Base-by-base conservation (phyloP, 2,113 vertebrate species). In the Prionailurus viverrinus region DNA sequence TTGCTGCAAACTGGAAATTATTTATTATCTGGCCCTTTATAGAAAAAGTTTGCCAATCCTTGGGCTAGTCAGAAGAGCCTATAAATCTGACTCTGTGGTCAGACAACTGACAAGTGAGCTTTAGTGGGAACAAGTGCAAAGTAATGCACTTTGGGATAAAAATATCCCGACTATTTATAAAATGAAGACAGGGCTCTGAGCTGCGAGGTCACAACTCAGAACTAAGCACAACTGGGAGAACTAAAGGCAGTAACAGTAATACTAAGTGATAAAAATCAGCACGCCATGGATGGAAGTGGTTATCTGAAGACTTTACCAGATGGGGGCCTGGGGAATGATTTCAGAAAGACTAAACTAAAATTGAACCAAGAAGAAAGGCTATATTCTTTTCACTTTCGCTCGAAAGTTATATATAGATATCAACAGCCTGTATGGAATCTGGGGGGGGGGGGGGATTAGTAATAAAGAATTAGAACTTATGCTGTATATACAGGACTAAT, bases 91-190 rank as follows among this genome's bases (percentile, higher is more conserved):
- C 66, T 23, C 23, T 36, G 51, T 95, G 39, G 66, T 91, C 89
- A 91, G 66, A 85, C 36, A 94, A 95, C 48, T 41, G 71, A 93
- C 78, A 94, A 93, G 82, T 73, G 63, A 91, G 65, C 45, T 87
- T 92, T 76, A 63, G 9, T 51, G 51, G 81, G 73, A 95, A 23
- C 51, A 73, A 96, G 29, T 92, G 8, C n/a, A 86, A 89, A 91
- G 78, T n/a, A 94, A 95, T 74, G 29, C 5, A 91, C 68, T 96
- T 85, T 68, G 71, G 61, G 78, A 89, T 85, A 88, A 95, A 97
- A 94, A 96, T 82, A 97, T 31, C 74, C 83, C 80, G 89, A 97
- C 80, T 79, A 94, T 86, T 84, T 88, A 61, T 68, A 92, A 89
- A 91, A 95, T 36, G 53, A 97, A 96, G 78, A 85, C 19, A 58